Evolutionary conservation across 2,113 vertebrate species (phyloP).

Genomic region (Numenius arquata): DNA sequence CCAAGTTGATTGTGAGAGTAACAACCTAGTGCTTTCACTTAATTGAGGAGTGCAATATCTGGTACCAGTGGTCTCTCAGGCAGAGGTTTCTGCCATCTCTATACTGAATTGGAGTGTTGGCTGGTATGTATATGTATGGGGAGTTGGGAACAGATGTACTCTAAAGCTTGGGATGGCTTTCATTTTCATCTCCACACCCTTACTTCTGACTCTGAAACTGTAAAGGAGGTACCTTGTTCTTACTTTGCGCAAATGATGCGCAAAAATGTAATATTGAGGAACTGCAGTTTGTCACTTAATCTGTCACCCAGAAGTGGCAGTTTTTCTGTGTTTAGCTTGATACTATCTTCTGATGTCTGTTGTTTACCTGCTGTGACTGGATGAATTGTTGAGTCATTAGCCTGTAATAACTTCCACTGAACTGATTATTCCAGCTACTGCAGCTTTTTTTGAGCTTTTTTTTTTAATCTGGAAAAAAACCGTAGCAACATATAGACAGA

Average conservation of each 20-base stretch:
- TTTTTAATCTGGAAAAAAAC: not conserved
- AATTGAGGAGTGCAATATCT: not conserved
- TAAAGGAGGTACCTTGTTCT: not conserved
- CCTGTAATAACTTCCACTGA: not conserved
- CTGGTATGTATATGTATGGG: not conserved
- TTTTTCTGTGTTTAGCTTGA: not conserved
- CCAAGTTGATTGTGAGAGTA: not conserved
- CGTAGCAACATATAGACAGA: not conserved
- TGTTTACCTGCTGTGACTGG: not conserved
- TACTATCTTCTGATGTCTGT: not conserved
- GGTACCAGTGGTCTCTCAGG: not conserved
- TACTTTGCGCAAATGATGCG: accelerated
- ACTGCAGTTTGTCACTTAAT: not conserved
- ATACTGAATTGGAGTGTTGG: not conserved
- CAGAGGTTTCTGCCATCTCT: not conserved
- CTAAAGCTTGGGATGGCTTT: not conserved
- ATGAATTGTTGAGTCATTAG: not conserved
- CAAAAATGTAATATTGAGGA: not conserved
- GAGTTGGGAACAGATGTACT: not conserved
- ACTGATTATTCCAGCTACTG: not conserved
- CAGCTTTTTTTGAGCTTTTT: not conserved
- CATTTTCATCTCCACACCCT: not conserved
- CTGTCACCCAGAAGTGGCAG: not conserved
- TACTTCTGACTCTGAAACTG: not conserved
- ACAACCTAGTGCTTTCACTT: not conserved